A percentile compares a stretch with the other conserved stretches of the same genome.
These are phyloP conservation scores for Anthophora plumipes DNA, from an alignment of 2,888 invertebrate genomes.

Conservation along the genomic window DNA sequence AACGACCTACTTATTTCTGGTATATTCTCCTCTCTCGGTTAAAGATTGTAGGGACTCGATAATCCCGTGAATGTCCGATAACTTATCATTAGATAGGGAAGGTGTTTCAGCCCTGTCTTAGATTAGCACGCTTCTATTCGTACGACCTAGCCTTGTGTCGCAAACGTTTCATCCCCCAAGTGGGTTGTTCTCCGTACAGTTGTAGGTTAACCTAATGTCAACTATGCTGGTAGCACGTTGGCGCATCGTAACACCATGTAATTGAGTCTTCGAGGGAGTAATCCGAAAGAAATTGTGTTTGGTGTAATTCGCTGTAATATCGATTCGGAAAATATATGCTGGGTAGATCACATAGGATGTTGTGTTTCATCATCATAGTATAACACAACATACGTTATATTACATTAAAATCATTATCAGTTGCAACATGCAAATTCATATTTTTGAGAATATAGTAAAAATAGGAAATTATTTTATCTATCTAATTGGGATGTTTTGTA, in stretches of 20 bases:
- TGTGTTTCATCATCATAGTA: too few species aligned
- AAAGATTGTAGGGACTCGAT: constrained; percentile 20
- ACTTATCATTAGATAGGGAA: constrained; percentile 21
- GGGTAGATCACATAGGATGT: too few species aligned
- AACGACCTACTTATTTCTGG: constrained; percentile 11
- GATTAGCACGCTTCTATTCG: constrained; percentile 28
- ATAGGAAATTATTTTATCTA: too few species aligned
- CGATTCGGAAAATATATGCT: background rate
- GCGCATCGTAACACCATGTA: constrained; percentile 2
- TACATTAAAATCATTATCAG: too few species aligned
- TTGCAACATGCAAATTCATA: too few species aligned
- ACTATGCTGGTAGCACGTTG: constrained; percentile 26
- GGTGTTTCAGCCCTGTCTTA: constrained; percentile 35
- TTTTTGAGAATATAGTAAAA: too few species aligned
- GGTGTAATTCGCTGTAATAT: background rate
- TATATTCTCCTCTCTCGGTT: background rate
- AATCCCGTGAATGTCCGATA: constrained; percentile 22
- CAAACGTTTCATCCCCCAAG: constrained; percentile 37
- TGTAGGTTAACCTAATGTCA: constrained; percentile 50
- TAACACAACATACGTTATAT: too few species aligned
- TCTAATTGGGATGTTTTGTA: too few species aligned
- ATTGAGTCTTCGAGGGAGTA: constrained; percentile 1
- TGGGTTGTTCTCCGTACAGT: constrained; percentile 44
- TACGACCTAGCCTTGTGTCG: background rate
- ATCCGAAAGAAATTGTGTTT: constrained; percentile 13